Percentiles rank a stretch among this genome's conserved stretches.
These are phyloP conservation scores for Catharus fuscescens DNA, from an alignment of 2,113 vertebrate genomes.

Conservation along the genomic window DNA sequence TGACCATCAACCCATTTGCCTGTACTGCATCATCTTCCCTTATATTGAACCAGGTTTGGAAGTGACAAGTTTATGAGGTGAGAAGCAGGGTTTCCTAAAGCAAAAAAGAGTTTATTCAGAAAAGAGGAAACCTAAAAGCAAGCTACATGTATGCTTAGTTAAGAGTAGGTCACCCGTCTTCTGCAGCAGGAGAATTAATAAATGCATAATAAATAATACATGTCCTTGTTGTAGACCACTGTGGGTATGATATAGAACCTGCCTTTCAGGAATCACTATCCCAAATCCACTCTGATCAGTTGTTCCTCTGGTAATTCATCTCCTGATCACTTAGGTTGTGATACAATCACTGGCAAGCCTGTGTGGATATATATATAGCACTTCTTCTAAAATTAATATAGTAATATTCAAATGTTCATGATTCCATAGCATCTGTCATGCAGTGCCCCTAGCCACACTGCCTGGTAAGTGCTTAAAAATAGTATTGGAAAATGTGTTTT, in stretches of 20 bases:
- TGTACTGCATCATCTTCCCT: neutral
- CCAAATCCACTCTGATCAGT: neutral
- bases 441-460: neutral
- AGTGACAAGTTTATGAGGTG: neutral
- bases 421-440: neutral
- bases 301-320: neutral
- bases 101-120: neutral
- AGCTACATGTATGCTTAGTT: accelerated
- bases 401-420: neutral
- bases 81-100: neutral
- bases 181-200: neutral
- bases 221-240: neutral
- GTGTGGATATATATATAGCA: neutral
- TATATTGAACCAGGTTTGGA: neutral
- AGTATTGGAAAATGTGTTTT: neutral
- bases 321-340: neutral
- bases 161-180: neutral
- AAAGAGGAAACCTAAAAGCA: neutral
- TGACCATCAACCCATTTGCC: neutral
- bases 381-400: neutral
- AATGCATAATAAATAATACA: neutral
- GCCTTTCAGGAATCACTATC: neutral
- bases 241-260: neutral
- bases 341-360: neutral
- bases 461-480: conserved; percentile 30